A percentile compares a stretch with the other conserved stretches of the same genome.
These are phyloP conservation scores for Capreolus pygargus DNA, from an alignment of 2,113 vertebrate genomes.

Conservation along the genomic window DNA sequence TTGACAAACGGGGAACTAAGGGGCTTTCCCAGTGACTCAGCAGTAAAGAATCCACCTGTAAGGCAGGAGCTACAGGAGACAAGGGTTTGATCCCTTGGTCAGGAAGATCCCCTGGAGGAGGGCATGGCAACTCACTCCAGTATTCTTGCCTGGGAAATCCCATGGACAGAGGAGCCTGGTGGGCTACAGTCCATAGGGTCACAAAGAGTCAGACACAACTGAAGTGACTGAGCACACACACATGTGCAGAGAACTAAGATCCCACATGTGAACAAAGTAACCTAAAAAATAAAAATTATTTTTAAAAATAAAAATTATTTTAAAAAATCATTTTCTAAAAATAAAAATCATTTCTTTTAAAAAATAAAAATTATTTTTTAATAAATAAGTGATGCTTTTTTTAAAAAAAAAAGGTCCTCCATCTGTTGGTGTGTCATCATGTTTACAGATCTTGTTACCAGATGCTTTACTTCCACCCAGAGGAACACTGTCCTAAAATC, in stretches of 20 bases:
- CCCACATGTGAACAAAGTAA: not conserved
- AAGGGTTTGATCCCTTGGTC: not conserved
- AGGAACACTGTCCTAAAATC: not conserved
- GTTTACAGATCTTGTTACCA: not conserved
- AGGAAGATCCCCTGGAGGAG: not conserved
- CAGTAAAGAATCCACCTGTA: not conserved
- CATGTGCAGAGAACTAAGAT: not conserved
- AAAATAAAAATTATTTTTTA: not conserved
- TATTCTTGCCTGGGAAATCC: not conserved
- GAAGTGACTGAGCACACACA: not conserved
- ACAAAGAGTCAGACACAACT: not conserved
- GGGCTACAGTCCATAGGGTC: not conserved
- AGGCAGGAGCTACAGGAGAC: not conserved
- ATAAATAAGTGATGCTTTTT: not conserved
- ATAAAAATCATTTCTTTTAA: not conserved
- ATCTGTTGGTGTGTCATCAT: rapidly evolving
- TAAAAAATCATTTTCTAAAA: not conserved
- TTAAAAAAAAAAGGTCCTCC: not conserved
- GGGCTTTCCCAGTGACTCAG: not conserved
- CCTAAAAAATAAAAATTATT: not conserved
- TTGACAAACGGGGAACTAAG: not conserved
- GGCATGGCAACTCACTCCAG: not conserved
- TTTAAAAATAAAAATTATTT: not conserved
- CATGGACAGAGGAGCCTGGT: not conserved
- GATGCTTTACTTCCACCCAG: not conserved